Base-by-base conservation (phyloP, 2,888 invertebrate genomes). In the Cecidostiba fungosa region DNA sequence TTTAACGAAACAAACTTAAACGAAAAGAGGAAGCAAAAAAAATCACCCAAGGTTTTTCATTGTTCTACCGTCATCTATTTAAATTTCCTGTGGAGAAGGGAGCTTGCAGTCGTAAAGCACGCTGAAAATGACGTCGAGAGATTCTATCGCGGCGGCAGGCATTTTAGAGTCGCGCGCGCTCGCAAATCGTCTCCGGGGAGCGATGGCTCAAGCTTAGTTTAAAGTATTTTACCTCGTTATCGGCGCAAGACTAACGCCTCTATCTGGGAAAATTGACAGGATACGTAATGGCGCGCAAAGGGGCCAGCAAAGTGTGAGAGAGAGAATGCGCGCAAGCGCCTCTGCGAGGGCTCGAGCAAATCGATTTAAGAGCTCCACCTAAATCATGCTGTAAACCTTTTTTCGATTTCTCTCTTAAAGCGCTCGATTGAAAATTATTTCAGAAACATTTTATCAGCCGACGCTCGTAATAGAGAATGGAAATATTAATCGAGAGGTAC, bases 191-290 rank as follows among this genome's bases (percentile, higher is more conserved):
- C 92, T 92, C 92, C 89, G 86, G 92, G 92, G 93, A 90, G 88
- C 91, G 90, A 93, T 93, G 91, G 90, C 90, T 93, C 91, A 92
- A 90, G 91, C 92, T 93, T 92, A 92, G 91, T 92, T 93, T 92
- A 91, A 92, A 92, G 91, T 92, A 91, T 92, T 90, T 90, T 88
- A 82, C 85, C 88, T 88, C 89, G 90, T 90, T 91, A 90, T 91
- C 90, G 92, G 90, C 54, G 26, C 77, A 32, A n/a, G 82, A 32
- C 84, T 73, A 84, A 78, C 87, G 85, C 36, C 86, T 83, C 87
- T 87, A 87, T 88, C 87, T 84, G 69, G 73, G 84, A 85, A 87
- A 87, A 88, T 87, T 88, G 87, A 82, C 87, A 85, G 85, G 82
- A 82, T 87, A 84, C 85, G 87, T 85, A 85, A 87, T 77, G 87